phyloP scores from a whole-genome alignment of 2,797 vertebrate species.

The Brachyalestes nurse region DNA sequence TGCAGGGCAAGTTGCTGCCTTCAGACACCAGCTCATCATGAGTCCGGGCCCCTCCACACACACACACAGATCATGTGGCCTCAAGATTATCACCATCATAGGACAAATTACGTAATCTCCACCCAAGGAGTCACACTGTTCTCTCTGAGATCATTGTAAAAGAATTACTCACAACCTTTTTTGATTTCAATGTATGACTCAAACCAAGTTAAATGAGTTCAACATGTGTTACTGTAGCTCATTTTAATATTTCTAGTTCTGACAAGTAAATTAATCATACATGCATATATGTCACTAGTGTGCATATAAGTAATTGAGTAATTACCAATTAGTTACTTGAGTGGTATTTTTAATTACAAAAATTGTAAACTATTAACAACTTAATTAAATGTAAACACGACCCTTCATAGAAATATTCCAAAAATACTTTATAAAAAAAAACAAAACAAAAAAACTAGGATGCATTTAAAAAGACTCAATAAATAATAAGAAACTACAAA shows the following conservation, averaged over 20 bases:
- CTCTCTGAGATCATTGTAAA: constrained; percentile 18
- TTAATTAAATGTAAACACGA: too few species aligned
- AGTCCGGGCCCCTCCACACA: constrained; percentile 6
- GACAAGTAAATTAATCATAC: background rate
- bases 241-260: background rate
- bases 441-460: too few species aligned
- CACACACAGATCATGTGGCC: constrained; percentile 20
- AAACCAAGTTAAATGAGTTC: background rate
- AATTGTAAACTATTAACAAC: too few species aligned
- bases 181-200: too few species aligned
- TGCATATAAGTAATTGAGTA: background rate
- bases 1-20: background rate
- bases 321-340: too few species aligned
- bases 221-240: too few species aligned
- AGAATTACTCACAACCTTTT: background rate
- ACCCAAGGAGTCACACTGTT: constrained; percentile 4
- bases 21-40: constrained; percentile 30
- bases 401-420: too few species aligned
- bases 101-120: constrained; percentile 45
- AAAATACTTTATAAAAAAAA: too few species aligned
- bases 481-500: background rate
- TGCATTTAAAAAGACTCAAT: too few species aligned
- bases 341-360: too few species aligned
- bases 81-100: constrained; percentile 31
- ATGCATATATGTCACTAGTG: background rate